A percentile compares a stretch with the other conserved stretches of the same genome.
Conservation (phyloP, 37 sponge, comb jelly and placozoan species). For the Diacarnus erythraeanus region DNA sequence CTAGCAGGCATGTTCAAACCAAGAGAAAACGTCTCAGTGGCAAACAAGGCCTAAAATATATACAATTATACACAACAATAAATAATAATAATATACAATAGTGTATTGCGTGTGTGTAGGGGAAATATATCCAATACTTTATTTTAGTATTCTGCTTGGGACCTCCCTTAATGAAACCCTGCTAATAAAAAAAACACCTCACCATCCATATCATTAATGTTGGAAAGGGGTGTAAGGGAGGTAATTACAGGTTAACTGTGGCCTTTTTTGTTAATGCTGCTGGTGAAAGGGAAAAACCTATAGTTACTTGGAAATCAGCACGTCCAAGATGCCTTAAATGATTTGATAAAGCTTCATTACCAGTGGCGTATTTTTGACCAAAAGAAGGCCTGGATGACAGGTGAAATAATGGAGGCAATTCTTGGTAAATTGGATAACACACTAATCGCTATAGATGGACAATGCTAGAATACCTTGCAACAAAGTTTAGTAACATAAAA, state of each 20-base stretch:
- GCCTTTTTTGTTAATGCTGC: conserved; percentile 37
- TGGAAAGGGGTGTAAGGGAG: too few species aligned
- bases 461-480: background rate
- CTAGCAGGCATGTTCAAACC: conserved; percentile 99
- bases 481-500: conserved; percentile 3
- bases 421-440: background rate
- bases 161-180: too few species aligned
- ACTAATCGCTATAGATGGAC: background rate
- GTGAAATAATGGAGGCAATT: background rate
- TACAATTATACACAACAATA: too few species aligned
- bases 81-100: background rate
- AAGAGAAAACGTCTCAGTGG: conserved; percentile 98
- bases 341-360: background rate
- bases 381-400: background rate
- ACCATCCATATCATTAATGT: too few species aligned
- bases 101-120: background rate
- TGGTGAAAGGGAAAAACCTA: conserved; percentile 35
- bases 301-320: conserved; percentile 12
- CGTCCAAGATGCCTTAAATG: background rate
- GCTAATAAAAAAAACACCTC: too few species aligned
- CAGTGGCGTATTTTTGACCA: background rate
- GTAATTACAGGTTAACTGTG: too few species aligned
- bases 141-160: too few species aligned
- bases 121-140: background rate
- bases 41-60: conserved; percentile 94